Percentiles rank a stretch among this genome's conserved stretches.
Evolutionary conservation across 2,113 vertebrate genomes (phyloP).

Genomic region (Hydropotes inermis): DNA sequence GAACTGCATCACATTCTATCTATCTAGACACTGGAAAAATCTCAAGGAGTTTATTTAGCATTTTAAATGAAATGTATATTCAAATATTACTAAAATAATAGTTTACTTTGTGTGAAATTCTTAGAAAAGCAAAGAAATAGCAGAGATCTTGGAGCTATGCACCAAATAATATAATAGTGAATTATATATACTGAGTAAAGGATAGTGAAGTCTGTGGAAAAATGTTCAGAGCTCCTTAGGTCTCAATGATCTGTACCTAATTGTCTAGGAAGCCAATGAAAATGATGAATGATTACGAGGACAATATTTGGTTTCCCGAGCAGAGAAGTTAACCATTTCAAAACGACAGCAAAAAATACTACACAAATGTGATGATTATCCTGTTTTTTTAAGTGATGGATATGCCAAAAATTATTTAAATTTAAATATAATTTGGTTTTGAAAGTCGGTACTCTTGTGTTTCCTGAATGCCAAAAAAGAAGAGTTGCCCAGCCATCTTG

Average conservation of each 20-base stretch:
- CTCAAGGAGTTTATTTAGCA: neutral
- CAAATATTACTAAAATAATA: conserved; percentile 41
- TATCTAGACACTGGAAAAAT: conserved; percentile 1
- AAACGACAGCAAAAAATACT: conserved; percentile 21
- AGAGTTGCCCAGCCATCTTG: neutral
- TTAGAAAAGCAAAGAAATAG: conserved; percentile 6
- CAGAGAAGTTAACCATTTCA: conserved; percentile 38
- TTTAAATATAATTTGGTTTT: conserved; percentile 44
- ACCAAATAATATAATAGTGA: neutral
- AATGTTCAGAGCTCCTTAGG: neutral
- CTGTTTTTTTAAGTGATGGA: conserved; percentile 3
- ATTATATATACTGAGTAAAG: neutral
- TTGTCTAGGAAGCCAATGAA: neutral
- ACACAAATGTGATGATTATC: neutral
- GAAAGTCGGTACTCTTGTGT: neutral
- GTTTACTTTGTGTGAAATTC: conserved; percentile 7
- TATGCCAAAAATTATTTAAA: conserved; percentile 42
- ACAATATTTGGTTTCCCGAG: neutral
- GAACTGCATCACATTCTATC: neutral
- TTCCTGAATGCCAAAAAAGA: conserved; percentile 22
- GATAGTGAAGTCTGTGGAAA: neutral
- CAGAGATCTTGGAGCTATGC: neutral
- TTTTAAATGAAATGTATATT: neutral
- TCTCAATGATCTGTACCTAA: conserved; percentile 1
- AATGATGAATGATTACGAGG: neutral